A percentile compares a stretch with the other conserved stretches of the same genome.
These are phyloP conservation scores for Delphinapterus leucas DNA, from an alignment of 2,113 vertebrate species.

Conservation along the genomic window DNA sequence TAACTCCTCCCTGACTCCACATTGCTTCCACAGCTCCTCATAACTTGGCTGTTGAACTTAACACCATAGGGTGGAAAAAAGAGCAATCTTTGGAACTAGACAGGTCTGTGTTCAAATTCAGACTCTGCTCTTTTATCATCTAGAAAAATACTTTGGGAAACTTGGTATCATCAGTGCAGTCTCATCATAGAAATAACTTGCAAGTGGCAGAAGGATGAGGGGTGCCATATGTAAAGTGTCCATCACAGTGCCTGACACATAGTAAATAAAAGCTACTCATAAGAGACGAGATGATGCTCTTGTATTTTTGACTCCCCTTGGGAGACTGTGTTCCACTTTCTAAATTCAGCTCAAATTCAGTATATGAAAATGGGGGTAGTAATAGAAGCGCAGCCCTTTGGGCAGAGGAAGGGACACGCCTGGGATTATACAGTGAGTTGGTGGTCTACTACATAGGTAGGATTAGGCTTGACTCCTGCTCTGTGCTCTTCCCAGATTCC, in stretches of 20 bases:
- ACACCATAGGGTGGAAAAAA: neutral
- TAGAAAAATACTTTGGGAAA: neutral
- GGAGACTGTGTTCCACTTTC: neutral
- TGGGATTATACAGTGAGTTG: accelerated
- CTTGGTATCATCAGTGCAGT: neutral
- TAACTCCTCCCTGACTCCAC: neutral
- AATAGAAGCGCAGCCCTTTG: neutral
- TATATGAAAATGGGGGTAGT: neutral
- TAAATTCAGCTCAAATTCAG: neutral
- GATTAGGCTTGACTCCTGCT: neutral
- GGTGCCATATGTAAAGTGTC: neutral
- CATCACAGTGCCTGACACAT: neutral
- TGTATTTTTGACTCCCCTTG: neutral
- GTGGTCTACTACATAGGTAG: neutral
- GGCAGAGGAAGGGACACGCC: neutral
- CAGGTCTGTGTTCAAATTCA: neutral
- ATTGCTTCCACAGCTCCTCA: neutral
- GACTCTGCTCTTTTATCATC: neutral
- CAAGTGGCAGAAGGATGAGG: neutral
- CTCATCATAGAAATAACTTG: neutral
- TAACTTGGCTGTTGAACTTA: neutral
- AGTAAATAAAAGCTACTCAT: neutral
- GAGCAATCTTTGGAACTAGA: neutral
- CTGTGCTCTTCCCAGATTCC: neutral
- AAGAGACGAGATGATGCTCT: neutral